Base-by-base conservation (phyloP, 1,140 invertebrate species). In the Drosophila guanche region DNA sequence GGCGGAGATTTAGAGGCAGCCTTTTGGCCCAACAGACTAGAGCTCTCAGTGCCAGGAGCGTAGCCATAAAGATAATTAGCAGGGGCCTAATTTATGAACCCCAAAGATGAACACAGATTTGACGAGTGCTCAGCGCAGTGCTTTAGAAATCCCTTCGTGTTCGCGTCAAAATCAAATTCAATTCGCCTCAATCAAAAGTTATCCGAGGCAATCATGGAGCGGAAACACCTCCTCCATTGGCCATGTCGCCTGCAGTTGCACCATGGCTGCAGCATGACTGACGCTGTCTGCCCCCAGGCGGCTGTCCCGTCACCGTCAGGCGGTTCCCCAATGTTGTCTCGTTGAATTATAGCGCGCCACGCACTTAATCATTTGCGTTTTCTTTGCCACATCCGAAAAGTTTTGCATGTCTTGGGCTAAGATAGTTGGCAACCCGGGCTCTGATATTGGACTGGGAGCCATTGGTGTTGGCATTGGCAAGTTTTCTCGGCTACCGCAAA, bases 331-430 rank as follows among this genome's bases (percentile, higher is more conserved):
- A 68, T 81, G 81, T 86, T 86, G 81, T 86, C 81, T 65, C 66
- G 68, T 67, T 86, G 81, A 86, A 85, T 85, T 85, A 85, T 85
- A 76, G 68, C 83, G 55, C 69, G 76, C 81, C 66, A 77, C 73
- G 81, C 73, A 85, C 81, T 85, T 85, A 86, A 85, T 85, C 81
- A 85, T 85, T 86, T 85, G 77, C 83, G 83, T 81, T 85, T 86
- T 86, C 73, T 69, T 76, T 54, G 69, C 58, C 79, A 73, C 79
- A 84, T 75, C 61, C 76, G 43, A 67, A 86, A 85, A 85, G 73
- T 85, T 85, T 77, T 71, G 77, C 81, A 86, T 86, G 58, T 71
- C 81, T 74, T 77, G 51, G 65, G 42, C 48, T 71, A 2, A 10
- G 29, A 33, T 54, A 48, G 71, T 65, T 53, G 29, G 3, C 33